Evolutionary conservation across 2,888 invertebrate species (phyloP).

Genomic region (Allolobophora icterica): DNA sequence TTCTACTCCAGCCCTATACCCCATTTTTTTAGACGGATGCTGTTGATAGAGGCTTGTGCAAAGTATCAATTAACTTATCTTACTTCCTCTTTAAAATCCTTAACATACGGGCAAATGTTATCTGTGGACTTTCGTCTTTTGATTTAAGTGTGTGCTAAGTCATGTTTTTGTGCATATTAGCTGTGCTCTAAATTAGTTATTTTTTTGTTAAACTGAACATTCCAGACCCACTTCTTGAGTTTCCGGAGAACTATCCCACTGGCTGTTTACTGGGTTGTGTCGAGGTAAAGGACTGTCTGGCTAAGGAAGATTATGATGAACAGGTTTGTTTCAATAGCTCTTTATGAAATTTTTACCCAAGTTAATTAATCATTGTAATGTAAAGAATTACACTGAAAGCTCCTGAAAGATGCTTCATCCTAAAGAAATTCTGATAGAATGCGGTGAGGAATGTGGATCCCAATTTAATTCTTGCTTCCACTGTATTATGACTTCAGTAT

Average conservation of each 20-base stretch:
- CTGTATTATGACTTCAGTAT: background rate
- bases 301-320: slow-evolving; percentile 84
- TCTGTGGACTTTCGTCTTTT: no score
- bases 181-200: background rate
- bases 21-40: background rate
- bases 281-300: slow-evolving; percentile 81
- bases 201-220: background rate
- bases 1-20: background rate
- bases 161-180: background rate
- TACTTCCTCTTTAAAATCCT: background rate
- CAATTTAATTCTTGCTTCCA: background rate
- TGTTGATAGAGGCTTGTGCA: background rate
- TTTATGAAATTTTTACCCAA: background rate
- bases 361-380: background rate
- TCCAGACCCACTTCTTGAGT: slow-evolving; percentile 69
- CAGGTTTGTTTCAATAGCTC: slow-evolving; percentile 53
- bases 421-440: background rate
- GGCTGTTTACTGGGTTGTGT: slow-evolving; percentile 89
- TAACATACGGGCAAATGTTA: background rate
- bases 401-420: background rate
- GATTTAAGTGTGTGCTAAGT: background rate
- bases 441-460: background rate
- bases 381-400: background rate
- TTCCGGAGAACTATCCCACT: slow-evolving; percentile 84
- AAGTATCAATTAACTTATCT: slow-evolving; percentile 3